Base-by-base conservation (phyloP, 2,797 vertebrate genomes). In the Thamnophis elegans region DNA sequence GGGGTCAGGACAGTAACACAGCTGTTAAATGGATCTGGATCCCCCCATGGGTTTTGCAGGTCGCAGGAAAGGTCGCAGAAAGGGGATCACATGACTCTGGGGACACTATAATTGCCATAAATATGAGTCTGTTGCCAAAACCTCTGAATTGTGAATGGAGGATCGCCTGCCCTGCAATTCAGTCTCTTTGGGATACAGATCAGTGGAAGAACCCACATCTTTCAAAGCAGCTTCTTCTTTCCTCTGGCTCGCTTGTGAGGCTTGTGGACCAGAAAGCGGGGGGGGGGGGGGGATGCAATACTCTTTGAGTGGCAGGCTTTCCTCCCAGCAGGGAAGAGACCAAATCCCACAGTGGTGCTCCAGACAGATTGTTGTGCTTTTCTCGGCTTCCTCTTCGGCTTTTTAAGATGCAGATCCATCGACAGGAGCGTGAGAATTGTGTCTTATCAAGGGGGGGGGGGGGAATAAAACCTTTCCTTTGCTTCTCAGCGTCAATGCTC, bases 401-500 rank as follows among this genome's bases (percentile, higher is more conserved):
- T 62, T 89, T 78, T 87, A 32, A 9, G 85, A 88, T 60, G 11
- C 32, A 90, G 53, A 94, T 89, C 51, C 0, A 73, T 32, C 2
- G 11, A 54, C 2, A 11, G 92, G 36, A 60, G 60, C 36, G 1
- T 10, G 87, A 78, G 51, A 65, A 16, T 55, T 6, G 42, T 2
- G 2, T 82, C 73, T 82, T 28, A 87, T 85, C 32, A 53, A 53
- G 16, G n/a, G n/a, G 6, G 5, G 0, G 1, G 2, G 26, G 26
- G 6, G 89, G n/a, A 42, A 51, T 25, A 55, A 47, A 22, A 18
- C 28, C 13, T 9, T n/a, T 82, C 65, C 68, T 2, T 51, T 12
- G 2, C 54, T 25, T 13, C 65, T 55, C 2, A 1, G 42, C 12
- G 0, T 26, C 1, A 73, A 28, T 0, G 4, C n/a, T 26, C 90